Conservation (phyloP, 2,888 invertebrate genomes). For the Acronicta leporina region DNA sequence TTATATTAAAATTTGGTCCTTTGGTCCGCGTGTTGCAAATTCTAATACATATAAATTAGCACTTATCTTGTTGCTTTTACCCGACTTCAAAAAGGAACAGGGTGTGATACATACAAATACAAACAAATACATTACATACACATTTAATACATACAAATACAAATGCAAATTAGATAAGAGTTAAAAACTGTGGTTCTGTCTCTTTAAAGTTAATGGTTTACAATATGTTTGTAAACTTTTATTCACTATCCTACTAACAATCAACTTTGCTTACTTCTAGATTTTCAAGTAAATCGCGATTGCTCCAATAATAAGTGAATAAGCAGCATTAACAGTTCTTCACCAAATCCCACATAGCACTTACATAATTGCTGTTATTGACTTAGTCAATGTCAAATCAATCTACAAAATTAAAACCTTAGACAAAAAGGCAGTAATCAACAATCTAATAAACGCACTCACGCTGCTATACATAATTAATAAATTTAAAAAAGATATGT, state of each 20-base stretch:
- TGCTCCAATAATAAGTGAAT: neutral
- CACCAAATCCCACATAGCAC: neutral
- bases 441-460: conserved; percentile 13
- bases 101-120: too few species aligned
- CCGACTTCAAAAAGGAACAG: too few species aligned
- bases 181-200: too few species aligned
- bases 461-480: conserved; percentile 19
- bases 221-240: too few species aligned
- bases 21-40: conserved; percentile 22
- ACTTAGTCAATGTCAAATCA: conserved; percentile 12
- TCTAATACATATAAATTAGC: neutral
- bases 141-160: too few species aligned
- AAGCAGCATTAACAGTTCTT: neutral
- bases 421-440: conserved; percentile 20
- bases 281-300: neutral
- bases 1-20: conserved; percentile 35
- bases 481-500: conserved; percentile 25
- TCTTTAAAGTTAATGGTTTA: too few species aligned
- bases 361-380: conserved; percentile 15
- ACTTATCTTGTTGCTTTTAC: too few species aligned
- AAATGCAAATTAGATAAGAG: too few species aligned
- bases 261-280: too few species aligned
- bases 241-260: too few species aligned
- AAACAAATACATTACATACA: too few species aligned
- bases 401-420: neutral